Evolutionary conservation across 2,888 invertebrate genomes (phyloP).

Genomic region (Eurytoma adleriae): DNA sequence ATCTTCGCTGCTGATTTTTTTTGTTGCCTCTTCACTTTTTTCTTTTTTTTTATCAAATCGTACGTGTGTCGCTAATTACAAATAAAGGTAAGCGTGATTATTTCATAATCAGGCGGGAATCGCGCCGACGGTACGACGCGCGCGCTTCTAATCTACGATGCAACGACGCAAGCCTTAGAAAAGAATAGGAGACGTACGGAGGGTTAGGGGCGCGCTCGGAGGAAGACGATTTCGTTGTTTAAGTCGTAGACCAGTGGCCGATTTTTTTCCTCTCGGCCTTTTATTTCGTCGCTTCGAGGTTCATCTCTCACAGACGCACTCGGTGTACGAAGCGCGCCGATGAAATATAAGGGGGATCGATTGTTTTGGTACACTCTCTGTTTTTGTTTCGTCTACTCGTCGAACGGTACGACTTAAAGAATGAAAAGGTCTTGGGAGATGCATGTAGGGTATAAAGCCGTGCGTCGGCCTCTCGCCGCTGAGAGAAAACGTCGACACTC

Average conservation of each 20-base stretch:
- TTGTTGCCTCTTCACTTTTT: neutral
- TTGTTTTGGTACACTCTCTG: too few relatives aligned
- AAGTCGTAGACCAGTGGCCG: conserved; percentile 17
- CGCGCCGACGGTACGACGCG: neutral
- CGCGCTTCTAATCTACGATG: neutral
- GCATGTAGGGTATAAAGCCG: too few relatives aligned
- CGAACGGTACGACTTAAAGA: conserved; percentile 5
- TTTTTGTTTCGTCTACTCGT: too few relatives aligned
- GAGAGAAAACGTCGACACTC: neutral
- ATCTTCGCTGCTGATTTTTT: neutral
- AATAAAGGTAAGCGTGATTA: neutral
- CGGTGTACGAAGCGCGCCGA: neutral
- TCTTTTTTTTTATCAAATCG: neutral
- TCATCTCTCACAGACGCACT: neutral
- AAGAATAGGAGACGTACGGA: too few relatives aligned
- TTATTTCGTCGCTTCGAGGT: neutral
- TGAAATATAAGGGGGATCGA: neutral
- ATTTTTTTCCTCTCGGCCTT: neutral
- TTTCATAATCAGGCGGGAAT: neutral
- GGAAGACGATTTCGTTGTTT: conserved; percentile 33
- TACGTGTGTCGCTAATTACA: too few relatives aligned
- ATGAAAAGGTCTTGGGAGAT: conserved; percentile 23
- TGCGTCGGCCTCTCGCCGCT: too few relatives aligned
- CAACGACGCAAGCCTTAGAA: conserved; percentile 20
- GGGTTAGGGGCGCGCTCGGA: neutral